Base-by-base conservation (phyloP, 2,113 vertebrate genomes). In the Copsychus sechellarum region DNA sequence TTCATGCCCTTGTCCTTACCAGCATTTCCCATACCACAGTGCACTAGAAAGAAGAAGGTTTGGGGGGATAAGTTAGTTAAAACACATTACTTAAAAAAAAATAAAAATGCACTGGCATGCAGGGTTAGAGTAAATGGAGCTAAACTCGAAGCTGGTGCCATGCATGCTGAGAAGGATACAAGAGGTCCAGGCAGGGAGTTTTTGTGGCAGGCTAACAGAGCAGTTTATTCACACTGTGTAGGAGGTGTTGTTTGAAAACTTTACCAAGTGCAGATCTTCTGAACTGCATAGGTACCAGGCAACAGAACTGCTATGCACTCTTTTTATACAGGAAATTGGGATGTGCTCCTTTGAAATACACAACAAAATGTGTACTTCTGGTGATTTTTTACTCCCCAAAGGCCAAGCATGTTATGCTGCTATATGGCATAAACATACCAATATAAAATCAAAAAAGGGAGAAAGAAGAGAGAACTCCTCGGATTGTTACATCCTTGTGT, bases 21-120 rank as follows among this genome's bases (percentile, higher is more conserved):
- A 98, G 90, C 93, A 96, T 98, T 97, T 97, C 94, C 92, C 92
- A 90, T 92, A 94, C 77, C 91, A 92, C 92, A 96, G 93, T 97
- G 97, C 97, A 96, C 97, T 98, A 97, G 93, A 96, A 80, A 94
- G 92, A 92, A 87, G 92, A 96, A 96, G 58, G 87, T 95, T 77
- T 81, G 92, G 77, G 93, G 69, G 58, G 13, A 89, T 92, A 81
- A 65, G 50, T 67, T 87, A 69, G 50, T 96, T 95, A 92, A 96
- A 89, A 94, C 17, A 83, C 25, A 45, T 97, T 96, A 81, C 50
- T 95, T 70, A 38, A 92, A 95, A 92, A 93, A 90, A 21, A 56
- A 81, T 5, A 88, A 81, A 74, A 45, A 66, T 53, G 86, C 79
- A 81, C 64, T 97, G 88, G 45, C 62, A 67, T 91, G 84, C 83